Percentiles rank a stretch among this genome's conserved stretches.
Conservation (phyloP, 2,888 invertebrate species). For the Tetragonisca angustula region DNA sequence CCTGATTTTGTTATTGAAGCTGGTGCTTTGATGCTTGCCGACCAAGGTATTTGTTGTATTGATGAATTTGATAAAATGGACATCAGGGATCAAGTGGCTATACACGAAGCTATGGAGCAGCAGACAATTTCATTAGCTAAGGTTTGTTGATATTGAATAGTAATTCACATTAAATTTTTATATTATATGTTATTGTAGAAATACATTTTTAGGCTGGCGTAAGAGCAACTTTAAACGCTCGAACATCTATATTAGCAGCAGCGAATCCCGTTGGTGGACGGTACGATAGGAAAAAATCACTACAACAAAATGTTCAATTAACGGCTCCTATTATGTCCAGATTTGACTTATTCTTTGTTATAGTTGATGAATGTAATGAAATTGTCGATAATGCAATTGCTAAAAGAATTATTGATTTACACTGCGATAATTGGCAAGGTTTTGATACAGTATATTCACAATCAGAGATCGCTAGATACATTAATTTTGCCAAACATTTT, state of each 20-base stretch:
- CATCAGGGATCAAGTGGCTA: constrained; percentile 97
- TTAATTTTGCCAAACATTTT: constrained; percentile 98
- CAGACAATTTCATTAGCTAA: constrained; percentile 99
- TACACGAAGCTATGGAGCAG: constrained; percentile 99
- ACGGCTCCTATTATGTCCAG: constrained; percentile 99
- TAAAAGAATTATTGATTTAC: constrained; percentile 96
- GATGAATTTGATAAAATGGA: constrained; percentile 99
- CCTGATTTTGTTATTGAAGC: constrained; percentile 99
- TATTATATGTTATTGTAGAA: neutral
- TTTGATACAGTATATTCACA: constrained; percentile 93
- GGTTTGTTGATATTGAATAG: constrained; percentile 83
- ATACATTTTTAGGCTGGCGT: constrained; percentile 91
- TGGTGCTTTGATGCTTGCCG: constrained; percentile 99
- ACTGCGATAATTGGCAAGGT: constrained; percentile 92
- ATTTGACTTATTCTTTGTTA: constrained; percentile 99
- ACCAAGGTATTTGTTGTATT: constrained; percentile 99
- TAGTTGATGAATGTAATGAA: constrained; percentile 98
- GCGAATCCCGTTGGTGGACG: constrained; percentile 99
- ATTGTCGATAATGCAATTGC: constrained; percentile 99
- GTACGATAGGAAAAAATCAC: constrained; percentile 96
- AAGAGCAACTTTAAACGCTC: constrained; percentile 97
- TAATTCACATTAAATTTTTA: neutral
- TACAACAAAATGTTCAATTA: constrained; percentile 96
- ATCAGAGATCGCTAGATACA: constrained; percentile 96
- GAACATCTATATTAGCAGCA: constrained; percentile 98